A percentile compares a stretch with the other conserved stretches of the same genome.
phyloP scores from a whole-genome alignment of 2,797 vertebrate genomes.

The Percopsis omiscomaycus region DNA sequence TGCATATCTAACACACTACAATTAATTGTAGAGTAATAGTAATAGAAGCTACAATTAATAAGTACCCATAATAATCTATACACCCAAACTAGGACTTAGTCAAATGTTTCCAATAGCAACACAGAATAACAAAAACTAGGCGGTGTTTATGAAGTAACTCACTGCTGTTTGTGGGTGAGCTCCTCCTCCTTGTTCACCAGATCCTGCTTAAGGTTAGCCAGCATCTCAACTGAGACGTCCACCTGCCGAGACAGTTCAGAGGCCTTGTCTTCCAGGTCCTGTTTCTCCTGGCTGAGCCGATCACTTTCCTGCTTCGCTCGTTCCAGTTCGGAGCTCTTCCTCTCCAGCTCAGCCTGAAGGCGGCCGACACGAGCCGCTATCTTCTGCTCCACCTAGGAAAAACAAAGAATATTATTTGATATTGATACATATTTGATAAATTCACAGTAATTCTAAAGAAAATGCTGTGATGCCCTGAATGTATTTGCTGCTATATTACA shows the following conservation, averaged over 20 bases:
- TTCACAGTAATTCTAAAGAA: too few relatives aligned
- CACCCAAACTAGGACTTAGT: too few relatives aligned
- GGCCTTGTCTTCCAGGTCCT: conserved; percentile 94
- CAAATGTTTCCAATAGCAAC: not conserved
- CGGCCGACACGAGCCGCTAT: conserved; percentile 93
- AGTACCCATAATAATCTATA: too few relatives aligned
- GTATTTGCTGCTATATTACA: too few relatives aligned
- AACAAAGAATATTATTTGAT: not conserved
- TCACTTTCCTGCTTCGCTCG: conserved; percentile 94
- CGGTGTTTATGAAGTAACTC: conserved; percentile 68
- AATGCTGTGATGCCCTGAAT: too few relatives aligned
- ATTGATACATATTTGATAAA: too few relatives aligned
- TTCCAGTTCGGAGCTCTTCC: conserved; percentile 94
- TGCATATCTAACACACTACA: too few relatives aligned
- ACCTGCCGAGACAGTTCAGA: conserved; percentile 94
- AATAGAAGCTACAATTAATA: too few relatives aligned
- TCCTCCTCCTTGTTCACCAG: conserved; percentile 96
- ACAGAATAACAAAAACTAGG: not conserved
- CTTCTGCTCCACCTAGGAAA: conserved; percentile 90
- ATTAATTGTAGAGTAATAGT: too few relatives aligned
- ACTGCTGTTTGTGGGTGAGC: conserved; percentile 96
- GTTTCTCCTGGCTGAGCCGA: conserved; percentile 89
- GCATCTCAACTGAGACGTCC: conserved; percentile 97
- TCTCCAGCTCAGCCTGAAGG: conserved; percentile 93
- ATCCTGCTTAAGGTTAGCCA: conserved; percentile 96